A percentile compares a stretch with the other conserved stretches of the same genome.
Conservation (phyloP, 30 jellyfish, hydroid and myxozoan species). For the Aurelia sp. region DNA sequence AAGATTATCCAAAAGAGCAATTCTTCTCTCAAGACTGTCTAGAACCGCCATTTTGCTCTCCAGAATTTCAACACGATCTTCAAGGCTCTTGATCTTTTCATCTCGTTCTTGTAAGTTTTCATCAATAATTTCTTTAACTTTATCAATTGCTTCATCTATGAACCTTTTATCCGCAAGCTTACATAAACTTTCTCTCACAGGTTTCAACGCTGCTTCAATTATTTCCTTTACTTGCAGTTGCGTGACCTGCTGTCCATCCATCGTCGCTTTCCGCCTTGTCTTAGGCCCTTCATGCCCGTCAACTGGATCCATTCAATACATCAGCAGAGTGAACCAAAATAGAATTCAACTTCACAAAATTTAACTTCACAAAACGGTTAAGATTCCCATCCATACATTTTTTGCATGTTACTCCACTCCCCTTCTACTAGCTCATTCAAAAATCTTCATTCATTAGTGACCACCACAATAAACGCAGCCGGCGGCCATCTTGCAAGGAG, state of each 20-base stretch:
- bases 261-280: slow-evolving; percentile 16
- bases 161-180: slow-evolving; percentile 45
- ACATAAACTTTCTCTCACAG: slow-evolving; percentile 24
- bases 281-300: slow-evolving; percentile 29
- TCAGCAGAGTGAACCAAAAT: slow-evolving; percentile 18
- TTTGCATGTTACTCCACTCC: slow-evolving; percentile 20
- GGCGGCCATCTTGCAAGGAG: no score
- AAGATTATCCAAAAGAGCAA: slow-evolving; percentile 21
- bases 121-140: slow-evolving; percentile 36
- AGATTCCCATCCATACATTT: slow-evolving; percentile 7
- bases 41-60: slow-evolving; percentile 18
- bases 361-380: slow-evolving; percentile 6
- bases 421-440: slow-evolving; percentile 25
- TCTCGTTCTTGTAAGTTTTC: slow-evolving; percentile 42
- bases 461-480: no score
- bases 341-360: background rate
- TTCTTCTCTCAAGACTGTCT: slow-evolving; percentile 21
- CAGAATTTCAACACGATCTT: slow-evolving; percentile 31
- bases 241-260: slow-evolving; percentile 35
- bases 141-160: slow-evolving; percentile 48
- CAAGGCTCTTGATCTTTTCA: slow-evolving; percentile 51
- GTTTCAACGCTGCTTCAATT: slow-evolving; percentile 41
- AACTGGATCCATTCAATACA: slow-evolving; percentile 3
- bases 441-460: background rate
- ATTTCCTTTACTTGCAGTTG: slow-evolving; percentile 30